A percentile compares a stretch with the other conserved stretches of the same genome.
Evolutionary conservation across 1,140 invertebrate species (phyloP).

Genomic region (Oedothorax gibbosus): DNA sequence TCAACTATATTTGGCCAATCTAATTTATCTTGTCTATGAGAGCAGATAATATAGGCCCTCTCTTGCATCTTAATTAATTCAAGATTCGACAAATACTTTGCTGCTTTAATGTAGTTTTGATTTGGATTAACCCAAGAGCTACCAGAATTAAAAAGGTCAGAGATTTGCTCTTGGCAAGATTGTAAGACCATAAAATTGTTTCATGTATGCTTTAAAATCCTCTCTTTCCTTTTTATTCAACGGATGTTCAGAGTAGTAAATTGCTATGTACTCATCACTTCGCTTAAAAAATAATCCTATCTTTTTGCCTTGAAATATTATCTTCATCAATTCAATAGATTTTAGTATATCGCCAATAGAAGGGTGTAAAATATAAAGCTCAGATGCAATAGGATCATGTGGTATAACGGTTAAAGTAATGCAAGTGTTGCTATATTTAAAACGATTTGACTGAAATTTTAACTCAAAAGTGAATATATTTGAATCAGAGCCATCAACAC

Average conservation of each 20-base stretch:
- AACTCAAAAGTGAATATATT: conserved; percentile 6
- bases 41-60: too few relatives aligned
- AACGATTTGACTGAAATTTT: conserved; percentile 1
- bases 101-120: too few relatives aligned
- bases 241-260: not conserved
- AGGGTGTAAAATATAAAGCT: conserved; percentile 4
- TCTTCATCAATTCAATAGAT: conserved; percentile 8
- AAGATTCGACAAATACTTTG: too few relatives aligned
- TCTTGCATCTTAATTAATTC: too few relatives aligned
- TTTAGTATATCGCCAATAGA: conserved; percentile 1
- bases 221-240: conserved; percentile 4
- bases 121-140: too few relatives aligned
- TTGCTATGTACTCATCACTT: conserved; percentile 8
- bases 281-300: conserved; percentile 8
- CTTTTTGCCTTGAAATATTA: conserved; percentile 8
- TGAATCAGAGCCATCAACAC: conserved; percentile 10
- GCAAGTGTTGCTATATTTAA: not conserved
- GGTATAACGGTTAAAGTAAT: conserved; percentile 7
- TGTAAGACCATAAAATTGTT: too few relatives aligned
- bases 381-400: conserved; percentile 14
- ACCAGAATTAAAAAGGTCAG: too few relatives aligned
- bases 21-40: too few relatives aligned
- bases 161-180: too few relatives aligned
- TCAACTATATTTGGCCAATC: too few relatives aligned
- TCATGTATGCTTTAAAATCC: too few relatives aligned